Evolutionary conservation across 2,113 vertebrate genomes (phyloP).

Genomic region (Lophura nycthemera): DNA sequence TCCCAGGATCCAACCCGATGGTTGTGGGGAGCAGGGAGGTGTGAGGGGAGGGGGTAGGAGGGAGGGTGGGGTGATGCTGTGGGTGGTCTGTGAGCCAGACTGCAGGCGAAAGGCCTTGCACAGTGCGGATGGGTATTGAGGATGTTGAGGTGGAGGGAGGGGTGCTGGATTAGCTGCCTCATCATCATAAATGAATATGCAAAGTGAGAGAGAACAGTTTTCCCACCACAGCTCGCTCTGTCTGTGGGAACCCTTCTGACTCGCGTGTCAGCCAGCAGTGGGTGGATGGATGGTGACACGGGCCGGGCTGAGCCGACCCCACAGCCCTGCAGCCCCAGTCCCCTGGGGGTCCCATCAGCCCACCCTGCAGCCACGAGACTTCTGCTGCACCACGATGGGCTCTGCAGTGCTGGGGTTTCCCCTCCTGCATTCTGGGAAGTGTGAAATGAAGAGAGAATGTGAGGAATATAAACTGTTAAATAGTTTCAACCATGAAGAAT

Average conservation of each 20-base stretch:
- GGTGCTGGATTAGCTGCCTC: neutral
- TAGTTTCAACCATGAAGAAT: neutral
- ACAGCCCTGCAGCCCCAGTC: too few relatives aligned
- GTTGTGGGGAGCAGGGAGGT: neutral
- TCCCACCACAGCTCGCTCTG: neutral
- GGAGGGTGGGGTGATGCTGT: neutral
- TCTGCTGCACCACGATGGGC: neutral
- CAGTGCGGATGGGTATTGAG: neutral
- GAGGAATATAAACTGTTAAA: neutral
- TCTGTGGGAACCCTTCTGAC: neutral
- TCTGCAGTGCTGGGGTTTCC: neutral
- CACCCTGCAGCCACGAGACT: neutral
- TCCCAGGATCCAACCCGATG: neutral
- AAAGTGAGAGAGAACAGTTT: neutral
- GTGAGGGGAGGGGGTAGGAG: too few relatives aligned
- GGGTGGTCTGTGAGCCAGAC: neutral
- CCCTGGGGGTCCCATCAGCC: neutral
- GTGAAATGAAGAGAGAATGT: neutral
- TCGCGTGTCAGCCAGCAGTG: fast-evolving
- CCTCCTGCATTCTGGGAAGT: neutral
- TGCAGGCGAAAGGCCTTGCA: neutral
- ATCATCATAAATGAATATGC: neutral
- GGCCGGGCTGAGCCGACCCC: too few relatives aligned
- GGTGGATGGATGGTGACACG: neutral
- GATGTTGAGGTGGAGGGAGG: neutral